Conservation (phyloP, 2,797 vertebrate genomes). For the Vultur gryphus region DNA sequence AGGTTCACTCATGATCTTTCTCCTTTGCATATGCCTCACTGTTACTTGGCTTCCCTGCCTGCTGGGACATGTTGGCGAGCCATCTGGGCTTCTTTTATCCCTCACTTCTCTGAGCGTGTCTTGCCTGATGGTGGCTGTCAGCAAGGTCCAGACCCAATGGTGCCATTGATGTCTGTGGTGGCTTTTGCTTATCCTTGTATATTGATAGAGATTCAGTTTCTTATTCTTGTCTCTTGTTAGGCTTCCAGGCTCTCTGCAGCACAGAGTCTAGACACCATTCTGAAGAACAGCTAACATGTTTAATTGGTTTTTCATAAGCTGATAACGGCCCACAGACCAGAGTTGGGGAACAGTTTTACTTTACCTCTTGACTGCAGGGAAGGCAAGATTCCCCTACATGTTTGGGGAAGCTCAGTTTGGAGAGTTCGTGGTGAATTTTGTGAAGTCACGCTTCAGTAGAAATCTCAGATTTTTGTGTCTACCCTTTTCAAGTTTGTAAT, state of each 20-base stretch:
- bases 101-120: background rate
- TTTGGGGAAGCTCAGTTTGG: background rate
- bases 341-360: background rate
- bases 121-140: conserved; percentile 53
- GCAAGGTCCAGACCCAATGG: background rate
- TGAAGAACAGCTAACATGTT: background rate
- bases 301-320: background rate
- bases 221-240: background rate
- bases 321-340: background rate
- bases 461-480: background rate
- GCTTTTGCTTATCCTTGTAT: background rate
- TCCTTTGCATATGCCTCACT: conserved; percentile 33
- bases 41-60: conserved; percentile 5
- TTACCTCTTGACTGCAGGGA: background rate
- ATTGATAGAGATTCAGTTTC: background rate
- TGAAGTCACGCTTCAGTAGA: background rate
- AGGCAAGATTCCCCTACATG: background rate
- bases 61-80: background rate
- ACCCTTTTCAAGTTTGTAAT: background rate
- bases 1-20: background rate
- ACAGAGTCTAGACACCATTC: background rate
- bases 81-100: conserved; percentile 26
- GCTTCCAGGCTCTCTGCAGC: background rate
- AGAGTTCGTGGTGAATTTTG: background rate
- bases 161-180: background rate